phyloP scores from a whole-genome alignment of 2,888 invertebrate species.

The Harmothoe impar region DNA sequence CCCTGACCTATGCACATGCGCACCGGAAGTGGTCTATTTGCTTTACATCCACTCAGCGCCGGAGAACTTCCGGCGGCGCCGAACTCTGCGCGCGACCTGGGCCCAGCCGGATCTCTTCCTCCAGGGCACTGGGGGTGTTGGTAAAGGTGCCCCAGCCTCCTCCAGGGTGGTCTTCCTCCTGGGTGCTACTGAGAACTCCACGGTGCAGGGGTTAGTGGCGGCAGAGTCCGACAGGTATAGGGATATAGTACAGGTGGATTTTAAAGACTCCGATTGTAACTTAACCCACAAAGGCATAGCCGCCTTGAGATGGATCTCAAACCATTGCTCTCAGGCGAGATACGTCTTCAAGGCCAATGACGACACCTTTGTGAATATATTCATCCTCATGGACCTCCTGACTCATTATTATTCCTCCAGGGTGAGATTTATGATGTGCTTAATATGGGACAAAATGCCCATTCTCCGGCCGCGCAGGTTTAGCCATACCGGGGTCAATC shows the following conservation, averaged over 20 bases:
- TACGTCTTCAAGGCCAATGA: slow-evolving; percentile 70
- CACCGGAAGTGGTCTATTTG: slow-evolving; percentile 15
- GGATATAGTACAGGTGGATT: slow-evolving; percentile 81
- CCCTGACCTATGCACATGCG: slow-evolving; percentile 1
- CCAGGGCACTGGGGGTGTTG: background rate
- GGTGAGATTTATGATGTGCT: slow-evolving; percentile 76
- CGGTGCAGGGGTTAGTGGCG: slow-evolving; percentile 72
- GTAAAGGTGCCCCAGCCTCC: background rate
- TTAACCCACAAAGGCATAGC: slow-evolving; percentile 83
- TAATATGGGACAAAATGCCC: slow-evolving; percentile 79
- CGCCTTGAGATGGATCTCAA: slow-evolving; percentile 82
- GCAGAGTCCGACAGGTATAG: slow-evolving; percentile 76
- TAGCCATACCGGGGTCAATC: background rate
- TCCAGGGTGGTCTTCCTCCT: slow-evolving; percentile 60
- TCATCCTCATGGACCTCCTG: slow-evolving; percentile 43
- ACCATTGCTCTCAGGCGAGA: slow-evolving; percentile 77
- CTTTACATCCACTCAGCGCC: slow-evolving; percentile 56
- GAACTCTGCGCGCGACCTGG: slow-evolving; percentile 50
- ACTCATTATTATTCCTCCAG: slow-evolving; percentile 4
- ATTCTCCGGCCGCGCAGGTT: background rate
- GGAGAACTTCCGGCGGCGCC: slow-evolving; percentile 13
- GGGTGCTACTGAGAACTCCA: slow-evolving; percentile 8
- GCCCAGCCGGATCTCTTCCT: slow-evolving; percentile 32
- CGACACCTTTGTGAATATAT: slow-evolving; percentile 49
- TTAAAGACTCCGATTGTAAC: slow-evolving; percentile 83